Base-by-base conservation (phyloP, 2,888 invertebrate species). In the Vanessa cardui region DNA sequence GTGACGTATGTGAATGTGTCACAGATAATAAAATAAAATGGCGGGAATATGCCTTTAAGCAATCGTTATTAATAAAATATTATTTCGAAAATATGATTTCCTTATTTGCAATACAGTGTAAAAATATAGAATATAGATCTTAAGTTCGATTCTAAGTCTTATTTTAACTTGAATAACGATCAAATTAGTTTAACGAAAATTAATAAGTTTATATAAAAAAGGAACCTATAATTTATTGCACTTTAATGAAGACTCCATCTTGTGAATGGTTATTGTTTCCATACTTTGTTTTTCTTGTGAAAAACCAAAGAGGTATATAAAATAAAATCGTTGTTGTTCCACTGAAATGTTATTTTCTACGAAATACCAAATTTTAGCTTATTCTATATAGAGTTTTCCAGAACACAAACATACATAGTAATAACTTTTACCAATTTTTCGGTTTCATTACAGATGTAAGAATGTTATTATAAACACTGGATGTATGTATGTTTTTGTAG, bases 151-250 rank as follows among this genome's bases (percentile, higher is more conserved):
- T 76, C 52, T 78, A 76, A 77, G 75, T 71, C 77, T 77, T 79
- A 78, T 79, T 79, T 79, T 76, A 74, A 69, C 66, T 74, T 71
- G 70, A 72, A 69, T 73, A 72, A 75, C 79, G 82, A 82, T 79
- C 81, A 82, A 81, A 81, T 77, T 78, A 70, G 74, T 76, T 75
- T 73, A 72, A 72, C 72, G 12, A 26, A 52, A 72, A 68, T 70
- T 7, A n/a, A 33, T 18, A n/a, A 5, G 7, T 21, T 56, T 18
- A 31, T n/a, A n/a, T 33, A 33, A 33, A 33, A n/a, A 18, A n/a
- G 5, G 6, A 56, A 33, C 18, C 9, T 15, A 52, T 52, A 26
- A 52, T 26, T 21, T 52, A 26, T 21, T 18, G 7, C 49, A 9
- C 18, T 49, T 12, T 39, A 12, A 39, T 39, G 39, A 39, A 39